Evolutionary conservation across 2,797 vertebrate genomes (phyloP).

Genomic region (Aotus griseimembra): DNA sequence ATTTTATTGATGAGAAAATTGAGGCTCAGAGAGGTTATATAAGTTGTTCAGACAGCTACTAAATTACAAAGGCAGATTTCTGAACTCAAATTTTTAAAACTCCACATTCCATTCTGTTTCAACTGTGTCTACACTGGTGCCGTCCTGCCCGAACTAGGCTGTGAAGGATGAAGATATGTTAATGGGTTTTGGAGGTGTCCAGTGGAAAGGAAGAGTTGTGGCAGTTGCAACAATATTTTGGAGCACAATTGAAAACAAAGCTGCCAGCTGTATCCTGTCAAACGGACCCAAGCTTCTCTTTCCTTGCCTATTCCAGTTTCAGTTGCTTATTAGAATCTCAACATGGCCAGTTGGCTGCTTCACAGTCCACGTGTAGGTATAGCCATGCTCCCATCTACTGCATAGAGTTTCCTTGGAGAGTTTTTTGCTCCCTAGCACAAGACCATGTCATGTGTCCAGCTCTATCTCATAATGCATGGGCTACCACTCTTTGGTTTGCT

Average conservation of each 20-base stretch:
- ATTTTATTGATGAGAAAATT: not conserved
- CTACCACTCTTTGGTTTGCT: not conserved
- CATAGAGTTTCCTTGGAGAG: not conserved
- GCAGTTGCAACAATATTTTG: not conserved
- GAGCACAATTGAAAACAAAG: not conserved
- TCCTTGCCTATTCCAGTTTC: not conserved
- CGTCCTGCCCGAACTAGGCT: not conserved
- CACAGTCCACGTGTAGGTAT: accelerated
- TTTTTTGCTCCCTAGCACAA: not conserved
- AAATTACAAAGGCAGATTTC: not conserved
- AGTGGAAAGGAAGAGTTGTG: not conserved
- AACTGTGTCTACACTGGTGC: too few species aligned
- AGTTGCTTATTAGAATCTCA: not conserved
- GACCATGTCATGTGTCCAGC: accelerated
- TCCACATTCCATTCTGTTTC: not conserved
- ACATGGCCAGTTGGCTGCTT: not conserved
- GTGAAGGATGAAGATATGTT: not conserved
- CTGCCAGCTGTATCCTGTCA: too few species aligned
- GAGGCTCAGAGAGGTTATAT: not conserved
- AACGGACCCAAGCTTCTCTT: not conserved
- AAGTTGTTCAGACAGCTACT: not conserved
- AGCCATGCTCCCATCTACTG: not conserved
- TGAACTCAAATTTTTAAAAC: not conserved
- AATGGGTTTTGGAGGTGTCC: too few species aligned
- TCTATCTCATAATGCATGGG: not conserved